phyloP scores from a whole-genome alignment of 2,113 vertebrate genomes.

The Athene cunicularia region DNA sequence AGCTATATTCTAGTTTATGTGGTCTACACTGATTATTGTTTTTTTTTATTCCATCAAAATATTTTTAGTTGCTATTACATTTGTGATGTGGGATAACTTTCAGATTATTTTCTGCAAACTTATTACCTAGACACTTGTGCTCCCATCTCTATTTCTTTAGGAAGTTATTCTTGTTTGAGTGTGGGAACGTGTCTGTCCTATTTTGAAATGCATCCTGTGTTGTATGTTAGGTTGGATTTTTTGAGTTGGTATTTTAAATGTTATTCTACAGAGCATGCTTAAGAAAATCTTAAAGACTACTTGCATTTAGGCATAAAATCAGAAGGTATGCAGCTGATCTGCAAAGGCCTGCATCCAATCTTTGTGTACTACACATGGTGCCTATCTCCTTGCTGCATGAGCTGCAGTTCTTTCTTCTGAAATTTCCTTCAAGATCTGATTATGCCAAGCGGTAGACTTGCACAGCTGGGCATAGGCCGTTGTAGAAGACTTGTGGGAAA shows the following conservation, averaged over 20 bases:
- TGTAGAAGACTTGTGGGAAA: not conserved
- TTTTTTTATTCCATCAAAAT: not conserved
- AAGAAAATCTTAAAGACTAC: not conserved
- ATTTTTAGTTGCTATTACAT: not conserved
- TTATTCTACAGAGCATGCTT: not conserved
- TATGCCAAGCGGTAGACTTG: not conserved
- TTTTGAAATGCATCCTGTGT: not conserved
- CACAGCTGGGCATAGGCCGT: not conserved
- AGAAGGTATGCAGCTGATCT: not conserved
- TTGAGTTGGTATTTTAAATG: not conserved
- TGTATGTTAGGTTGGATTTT: not conserved
- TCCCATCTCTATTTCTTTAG: not conserved
- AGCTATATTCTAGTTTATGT: not conserved
- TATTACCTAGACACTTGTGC: not conserved
- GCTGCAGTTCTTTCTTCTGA: not conserved
- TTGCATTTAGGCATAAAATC: not conserved
- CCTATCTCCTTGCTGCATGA: not conserved
- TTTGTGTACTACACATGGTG: not conserved
- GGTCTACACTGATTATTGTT: not conserved
- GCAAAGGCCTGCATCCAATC: not conserved
- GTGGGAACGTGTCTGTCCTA: not conserved
- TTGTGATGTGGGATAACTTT: not conserved
- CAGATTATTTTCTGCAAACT: not conserved
- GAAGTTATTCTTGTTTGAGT: not conserved
- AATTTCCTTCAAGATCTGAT: not conserved